Evolutionary conservation across 1,140 invertebrate species (phyloP).

Genomic region (Coenobita brevimanus): DNA sequence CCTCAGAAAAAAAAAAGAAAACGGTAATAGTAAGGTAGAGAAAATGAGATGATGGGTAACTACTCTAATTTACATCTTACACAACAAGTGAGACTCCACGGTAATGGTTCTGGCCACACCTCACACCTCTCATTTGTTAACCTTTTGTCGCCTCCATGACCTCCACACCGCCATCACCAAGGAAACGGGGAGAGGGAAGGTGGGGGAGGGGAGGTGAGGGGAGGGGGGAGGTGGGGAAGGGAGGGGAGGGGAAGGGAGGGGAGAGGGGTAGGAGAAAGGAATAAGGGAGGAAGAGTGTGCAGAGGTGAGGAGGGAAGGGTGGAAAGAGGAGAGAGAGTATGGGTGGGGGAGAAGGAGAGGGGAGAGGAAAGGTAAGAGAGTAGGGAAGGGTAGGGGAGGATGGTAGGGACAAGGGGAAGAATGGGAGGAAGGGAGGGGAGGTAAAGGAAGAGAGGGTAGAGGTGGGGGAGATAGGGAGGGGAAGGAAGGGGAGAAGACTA

Average conservation of each 20-base stretch:
- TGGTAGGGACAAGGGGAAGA: neutral
- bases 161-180: neutral
- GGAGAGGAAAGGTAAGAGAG: too few relatives aligned
- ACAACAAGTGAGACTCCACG: constrained; percentile 22
- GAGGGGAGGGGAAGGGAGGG: neutral
- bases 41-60: neutral
- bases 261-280: neutral
- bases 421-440: too few relatives aligned
- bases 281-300: neutral
- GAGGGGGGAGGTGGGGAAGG: neutral
- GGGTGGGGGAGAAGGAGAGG: too few relatives aligned
- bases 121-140: constrained; percentile 33
- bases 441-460: neutral
- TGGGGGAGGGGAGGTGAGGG: neutral
- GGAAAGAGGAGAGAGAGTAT: too few relatives aligned
- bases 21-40: neutral
- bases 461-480: neutral
- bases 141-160: constrained; percentile 23
- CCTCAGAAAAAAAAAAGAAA: too few relatives aligned
- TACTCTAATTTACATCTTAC: constrained; percentile 48
- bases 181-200: neutral
- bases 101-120: constrained; percentile 20
- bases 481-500: neutral
- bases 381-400: too few relatives aligned
- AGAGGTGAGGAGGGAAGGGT: neutral